Conservation (phyloP, 2,797 vertebrate species). For the Rousettus madagascariensis region DNA sequence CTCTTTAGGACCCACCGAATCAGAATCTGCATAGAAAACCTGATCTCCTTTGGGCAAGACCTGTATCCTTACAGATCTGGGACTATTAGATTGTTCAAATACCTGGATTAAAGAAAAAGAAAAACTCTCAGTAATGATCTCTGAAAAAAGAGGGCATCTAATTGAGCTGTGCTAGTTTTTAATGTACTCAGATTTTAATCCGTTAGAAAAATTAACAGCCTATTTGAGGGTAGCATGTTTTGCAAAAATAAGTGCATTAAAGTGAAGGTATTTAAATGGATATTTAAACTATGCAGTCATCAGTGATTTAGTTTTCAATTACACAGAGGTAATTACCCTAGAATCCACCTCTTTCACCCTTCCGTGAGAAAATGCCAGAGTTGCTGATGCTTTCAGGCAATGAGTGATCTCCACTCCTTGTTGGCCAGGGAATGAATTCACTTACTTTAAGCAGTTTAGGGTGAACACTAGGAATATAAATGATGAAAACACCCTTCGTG, state of each 20-base stretch:
- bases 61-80: constrained; percentile 24
- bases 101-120: constrained; percentile 33
- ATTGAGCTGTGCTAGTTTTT: constrained; percentile 61
- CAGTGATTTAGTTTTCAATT: constrained; percentile 84
- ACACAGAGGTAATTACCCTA: constrained; percentile 83
- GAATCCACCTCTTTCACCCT: constrained; percentile 77
- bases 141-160: constrained; percentile 42
- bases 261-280: constrained; percentile 83
- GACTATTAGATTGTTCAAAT: constrained; percentile 31
- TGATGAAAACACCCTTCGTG: constrained; percentile 50
- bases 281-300: constrained; percentile 80
- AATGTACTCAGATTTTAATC: constrained; percentile 73
- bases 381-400: constrained; percentile 77
- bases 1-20: not conserved
- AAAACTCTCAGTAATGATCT: constrained; percentile 45
- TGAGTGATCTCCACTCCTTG: constrained; percentile 77
- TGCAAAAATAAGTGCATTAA: constrained; percentile 80
- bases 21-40: constrained; percentile 18
- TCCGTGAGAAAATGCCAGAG: constrained; percentile 79
- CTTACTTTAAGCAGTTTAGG: constrained; percentile 61
- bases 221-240: constrained; percentile 75
- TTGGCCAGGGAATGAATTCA: constrained; percentile 75
- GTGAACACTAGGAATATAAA: constrained; percentile 60
- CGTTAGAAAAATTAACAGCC: constrained; percentile 78
- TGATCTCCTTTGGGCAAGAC: constrained; percentile 37